A percentile compares a stretch with the other conserved stretches of the same genome.
phyloP scores from a whole-genome alignment of 2,797 vertebrate genomes.

The Pogoniulus pusillus region DNA sequence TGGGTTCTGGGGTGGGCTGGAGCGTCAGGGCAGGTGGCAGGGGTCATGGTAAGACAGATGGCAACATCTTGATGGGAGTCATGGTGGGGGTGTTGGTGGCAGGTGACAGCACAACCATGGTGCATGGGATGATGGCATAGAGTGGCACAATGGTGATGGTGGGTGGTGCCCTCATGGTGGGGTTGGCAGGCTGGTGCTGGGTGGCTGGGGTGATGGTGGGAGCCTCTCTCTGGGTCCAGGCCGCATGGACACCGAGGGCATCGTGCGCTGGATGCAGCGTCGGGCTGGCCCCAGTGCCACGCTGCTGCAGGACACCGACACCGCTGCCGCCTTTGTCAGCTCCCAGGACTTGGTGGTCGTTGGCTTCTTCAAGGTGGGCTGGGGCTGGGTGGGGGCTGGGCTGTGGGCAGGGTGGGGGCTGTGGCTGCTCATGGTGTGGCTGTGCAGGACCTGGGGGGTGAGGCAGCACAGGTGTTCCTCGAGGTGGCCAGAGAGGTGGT shows the following conservation, averaged over 20 bases:
- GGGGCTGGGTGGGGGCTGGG: fast-evolving
- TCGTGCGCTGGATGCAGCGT: conserved; percentile 85
- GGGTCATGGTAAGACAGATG: neutral
- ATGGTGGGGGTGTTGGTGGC: neutral
- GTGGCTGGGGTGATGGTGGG: fast-evolving
- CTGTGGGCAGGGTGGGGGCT: fast-evolving
- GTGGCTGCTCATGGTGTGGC: fast-evolving
- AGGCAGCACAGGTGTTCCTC: conserved; percentile 73
- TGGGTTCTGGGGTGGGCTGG: neutral
- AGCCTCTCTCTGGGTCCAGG: fast-evolving
- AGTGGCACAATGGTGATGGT: neutral
- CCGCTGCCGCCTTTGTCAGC: conserved; percentile 64
- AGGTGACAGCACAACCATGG: neutral
- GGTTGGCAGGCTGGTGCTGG: neutral
- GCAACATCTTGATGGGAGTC: too few species aligned
- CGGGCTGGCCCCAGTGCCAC: conserved; percentile 70
- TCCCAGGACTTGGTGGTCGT: conserved; percentile 77
- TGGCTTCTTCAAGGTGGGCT: conserved; percentile 87
- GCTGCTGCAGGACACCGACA: conserved; percentile 62
- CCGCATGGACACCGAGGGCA: conserved; percentile 59
- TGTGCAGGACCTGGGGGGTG: conserved; percentile 76
- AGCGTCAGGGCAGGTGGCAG: neutral
- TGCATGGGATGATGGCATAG: neutral
- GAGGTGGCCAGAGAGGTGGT: conserved; percentile 72
- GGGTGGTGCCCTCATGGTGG: neutral